Evolutionary conservation across 2,797 vertebrate genomes (phyloP), one percentile per base, ranked within the genome.

Genomic region (Gallinago nigripennis): DNA sequence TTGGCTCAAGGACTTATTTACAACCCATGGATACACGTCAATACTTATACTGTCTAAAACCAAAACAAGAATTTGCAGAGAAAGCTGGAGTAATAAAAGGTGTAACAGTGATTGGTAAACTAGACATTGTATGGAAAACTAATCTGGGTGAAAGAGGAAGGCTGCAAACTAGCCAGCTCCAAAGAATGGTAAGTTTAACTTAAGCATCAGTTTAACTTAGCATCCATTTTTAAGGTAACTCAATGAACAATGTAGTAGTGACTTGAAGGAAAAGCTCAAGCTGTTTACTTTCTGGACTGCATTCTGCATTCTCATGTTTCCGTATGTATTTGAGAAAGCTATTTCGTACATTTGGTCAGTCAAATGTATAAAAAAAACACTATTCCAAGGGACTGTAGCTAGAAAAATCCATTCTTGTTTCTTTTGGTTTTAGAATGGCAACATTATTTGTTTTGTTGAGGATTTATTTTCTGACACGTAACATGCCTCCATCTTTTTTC

Each of bases 121-220:
- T 99, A 25, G 99, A 99, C 97, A 99, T 99, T 25, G 99, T 99
- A 9, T 99, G 99, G 99, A 99, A 99, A 97, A 99, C 99, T 73
- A 99, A 99, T 70, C 98, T 99, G 23, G 99, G 99, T 73, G 99
- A 99, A 98, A 98, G 98, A 82, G 99, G 99, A 94, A 98, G 99
- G 84, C 97, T 99, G 71, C 99, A 99, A 97, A 99, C 99, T 84
- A 99, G 99, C 88, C 99, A 99, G 92, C 99, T 99, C 16, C 99
- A 99, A 87, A 98, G 99, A 98, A 99, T 99, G 99, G 99, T 99
- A 96, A 95, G 97, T 95, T 90, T 63, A 82, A 81, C 16, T 81
- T 43, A 21, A 30, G 8, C 20, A 14, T 60, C 33, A 13, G 0
- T 78, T 83, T 65, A 61, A 78, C 8, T 65, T 35, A 11, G 13